A percentile compares a stretch with the other conserved stretches of the same genome.
Evolutionary conservation across 1,140 invertebrate species (phyloP).

Genomic region (Plodia interpunctella): DNA sequence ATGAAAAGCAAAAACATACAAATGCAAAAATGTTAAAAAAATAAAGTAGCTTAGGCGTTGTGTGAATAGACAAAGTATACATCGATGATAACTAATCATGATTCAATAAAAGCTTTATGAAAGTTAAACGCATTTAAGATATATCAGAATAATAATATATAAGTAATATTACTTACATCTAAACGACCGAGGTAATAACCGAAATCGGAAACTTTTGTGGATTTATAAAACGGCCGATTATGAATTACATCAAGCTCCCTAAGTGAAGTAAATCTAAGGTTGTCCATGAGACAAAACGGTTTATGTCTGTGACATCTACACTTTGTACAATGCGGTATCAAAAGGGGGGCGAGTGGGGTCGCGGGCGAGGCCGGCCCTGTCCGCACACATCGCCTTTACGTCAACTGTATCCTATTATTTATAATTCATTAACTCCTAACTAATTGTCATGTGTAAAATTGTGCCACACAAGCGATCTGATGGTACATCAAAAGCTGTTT

Average conservation of each 20-base stretch:
- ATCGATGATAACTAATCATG: slow-evolving; percentile 22
- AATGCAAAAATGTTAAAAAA: slow-evolving; percentile 1
- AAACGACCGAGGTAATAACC: slow-evolving; percentile 6
- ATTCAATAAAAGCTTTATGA: slow-evolving; percentile 11
- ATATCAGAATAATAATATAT: too few relatives aligned
- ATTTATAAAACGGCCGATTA: slow-evolving; percentile 38
- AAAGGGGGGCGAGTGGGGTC: slow-evolving; percentile 26
- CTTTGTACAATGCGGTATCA: slow-evolving; percentile 51
- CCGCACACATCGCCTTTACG: slow-evolving; percentile 33
- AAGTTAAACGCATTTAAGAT: slow-evolving; percentile 1
- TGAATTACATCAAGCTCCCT: slow-evolving; percentile 42
- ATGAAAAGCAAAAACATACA: slow-evolving; percentile 15
- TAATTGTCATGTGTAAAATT: slow-evolving; percentile 61
- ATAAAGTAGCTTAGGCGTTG: not conserved
- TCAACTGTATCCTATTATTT: slow-evolving; percentile 51
- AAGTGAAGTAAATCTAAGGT: slow-evolving; percentile 42
- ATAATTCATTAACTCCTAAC: slow-evolving; percentile 65
- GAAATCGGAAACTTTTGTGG: slow-evolving; percentile 12
- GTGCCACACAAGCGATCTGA: slow-evolving; percentile 58
- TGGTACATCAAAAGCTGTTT: slow-evolving; percentile 42
- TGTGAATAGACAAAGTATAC: slow-evolving; percentile 24
- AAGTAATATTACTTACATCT: not conserved
- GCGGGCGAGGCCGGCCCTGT: slow-evolving; percentile 18
- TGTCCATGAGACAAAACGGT: slow-evolving; percentile 44
- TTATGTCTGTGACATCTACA: slow-evolving; percentile 51